Conservation (phyloP, 2,113 vertebrate species). For the Vicugna pacos region DNA sequence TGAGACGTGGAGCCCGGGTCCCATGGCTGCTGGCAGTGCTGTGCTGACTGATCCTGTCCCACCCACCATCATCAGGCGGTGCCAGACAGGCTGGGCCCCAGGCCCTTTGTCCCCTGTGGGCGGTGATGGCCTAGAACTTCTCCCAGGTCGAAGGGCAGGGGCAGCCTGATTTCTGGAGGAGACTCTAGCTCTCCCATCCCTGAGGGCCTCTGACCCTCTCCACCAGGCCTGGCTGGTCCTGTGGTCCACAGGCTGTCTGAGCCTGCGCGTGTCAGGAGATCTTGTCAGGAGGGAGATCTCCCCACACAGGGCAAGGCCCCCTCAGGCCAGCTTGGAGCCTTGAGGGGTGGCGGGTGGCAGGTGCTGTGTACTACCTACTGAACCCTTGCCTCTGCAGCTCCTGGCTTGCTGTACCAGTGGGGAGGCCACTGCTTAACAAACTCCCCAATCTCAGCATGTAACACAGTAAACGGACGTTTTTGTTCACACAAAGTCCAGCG, state of each 20-base stretch:
- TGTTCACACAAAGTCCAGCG: background rate
- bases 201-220: background rate
- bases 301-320: background rate
- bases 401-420: background rate
- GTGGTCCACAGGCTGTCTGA: background rate
- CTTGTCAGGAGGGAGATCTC: background rate
- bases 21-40: background rate
- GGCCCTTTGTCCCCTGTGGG: slow-evolving; percentile 53
- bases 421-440: background rate
- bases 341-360: background rate
- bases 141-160: slow-evolving; percentile 58
- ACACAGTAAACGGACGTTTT: background rate
- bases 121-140: slow-evolving; percentile 56
- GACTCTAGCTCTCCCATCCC: background rate
- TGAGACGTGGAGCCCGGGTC: background rate
- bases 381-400: background rate
- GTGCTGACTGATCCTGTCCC: background rate
- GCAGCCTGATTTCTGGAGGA: slow-evolving; percentile 42
- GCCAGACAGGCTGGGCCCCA: background rate
- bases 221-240: background rate
- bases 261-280: background rate
- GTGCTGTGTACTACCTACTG: background rate
- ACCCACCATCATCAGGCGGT: slow-evolving; percentile 1
- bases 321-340: background rate
- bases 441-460: background rate